A percentile compares a stretch with the other conserved stretches of the same genome.
Evolutionary conservation across 2,888 invertebrate species (phyloP).

Genomic region (Ornithoptera priamus): DNA sequence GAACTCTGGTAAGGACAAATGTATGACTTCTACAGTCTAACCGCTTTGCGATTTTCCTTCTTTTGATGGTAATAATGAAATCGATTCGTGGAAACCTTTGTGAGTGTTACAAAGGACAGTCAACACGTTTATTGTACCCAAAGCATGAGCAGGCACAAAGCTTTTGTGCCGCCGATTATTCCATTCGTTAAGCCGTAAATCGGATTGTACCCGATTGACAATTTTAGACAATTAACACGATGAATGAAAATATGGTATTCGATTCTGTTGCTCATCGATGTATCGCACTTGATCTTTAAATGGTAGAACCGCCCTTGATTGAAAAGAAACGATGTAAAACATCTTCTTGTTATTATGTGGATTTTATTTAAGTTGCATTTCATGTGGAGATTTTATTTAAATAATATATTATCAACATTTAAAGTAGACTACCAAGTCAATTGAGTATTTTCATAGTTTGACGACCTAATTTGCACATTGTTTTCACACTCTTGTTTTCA

Average conservation of each 20-base stretch:
- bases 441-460: too few relatives aligned
- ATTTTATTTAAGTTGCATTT: too few relatives aligned
- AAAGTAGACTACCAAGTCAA: too few relatives aligned
- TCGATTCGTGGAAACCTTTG: not conserved
- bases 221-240: not conserved
- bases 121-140: not conserved
- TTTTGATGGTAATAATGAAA: not conserved
- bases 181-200: conserved; percentile 3
- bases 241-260: not conserved
- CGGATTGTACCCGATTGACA: not conserved
- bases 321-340: too few relatives aligned
- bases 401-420: too few relatives aligned
- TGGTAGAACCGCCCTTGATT: not conserved
- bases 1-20: too few relatives aligned
- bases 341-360: too few relatives aligned
- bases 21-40: too few relatives aligned
- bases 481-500: too few relatives aligned
- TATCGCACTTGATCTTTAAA: not conserved
- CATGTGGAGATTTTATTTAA: too few relatives aligned
- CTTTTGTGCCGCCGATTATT: conserved; percentile 6
- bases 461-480: too few relatives aligned
- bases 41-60: not conserved
- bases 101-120: not conserved
- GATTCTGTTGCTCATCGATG: not conserved
- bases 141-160: not conserved